These are phyloP conservation scores for Sarcophaga rosellei DNA, from an alignment of 2,888 invertebrate species.

Conservation along the genomic window DNA sequence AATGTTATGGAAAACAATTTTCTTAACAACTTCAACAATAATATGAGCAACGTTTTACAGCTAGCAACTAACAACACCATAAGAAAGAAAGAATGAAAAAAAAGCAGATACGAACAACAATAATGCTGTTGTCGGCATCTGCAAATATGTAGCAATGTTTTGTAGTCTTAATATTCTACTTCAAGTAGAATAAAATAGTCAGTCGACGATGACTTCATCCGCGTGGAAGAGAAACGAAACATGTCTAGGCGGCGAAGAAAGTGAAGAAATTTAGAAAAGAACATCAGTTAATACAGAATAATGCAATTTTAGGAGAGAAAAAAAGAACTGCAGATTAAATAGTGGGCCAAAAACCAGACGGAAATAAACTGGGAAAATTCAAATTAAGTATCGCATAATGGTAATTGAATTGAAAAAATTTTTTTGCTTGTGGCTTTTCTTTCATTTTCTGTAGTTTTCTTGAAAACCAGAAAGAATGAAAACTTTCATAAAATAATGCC, in stretches of 20 bases:
- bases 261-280: not conserved
- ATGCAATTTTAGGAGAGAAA: too few species aligned
- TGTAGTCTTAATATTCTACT: conserved; percentile 5
- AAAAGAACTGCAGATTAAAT: too few species aligned
- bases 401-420: too few species aligned
- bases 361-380: too few species aligned
- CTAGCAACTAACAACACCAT: too few species aligned
- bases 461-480: too few species aligned
- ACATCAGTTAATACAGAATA: not conserved
- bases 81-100: too few species aligned
- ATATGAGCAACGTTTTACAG: conserved; percentile 20
- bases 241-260: not conserved
- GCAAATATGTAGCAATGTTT: conserved; percentile 42
- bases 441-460: too few species aligned
- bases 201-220: not conserved
- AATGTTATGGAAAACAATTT: conserved; percentile 49
- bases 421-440: too few species aligned
- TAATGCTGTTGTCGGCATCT: not conserved
- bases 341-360: too few species aligned
- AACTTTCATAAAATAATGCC: too few species aligned
- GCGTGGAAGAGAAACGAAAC: not conserved
- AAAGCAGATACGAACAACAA: not conserved
- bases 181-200: not conserved
- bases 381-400: too few species aligned
- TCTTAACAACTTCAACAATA: conserved; percentile 24